phyloP scores from a whole-genome alignment of 2,888 invertebrate species.

The Caenorhabditis sp. region DNA sequence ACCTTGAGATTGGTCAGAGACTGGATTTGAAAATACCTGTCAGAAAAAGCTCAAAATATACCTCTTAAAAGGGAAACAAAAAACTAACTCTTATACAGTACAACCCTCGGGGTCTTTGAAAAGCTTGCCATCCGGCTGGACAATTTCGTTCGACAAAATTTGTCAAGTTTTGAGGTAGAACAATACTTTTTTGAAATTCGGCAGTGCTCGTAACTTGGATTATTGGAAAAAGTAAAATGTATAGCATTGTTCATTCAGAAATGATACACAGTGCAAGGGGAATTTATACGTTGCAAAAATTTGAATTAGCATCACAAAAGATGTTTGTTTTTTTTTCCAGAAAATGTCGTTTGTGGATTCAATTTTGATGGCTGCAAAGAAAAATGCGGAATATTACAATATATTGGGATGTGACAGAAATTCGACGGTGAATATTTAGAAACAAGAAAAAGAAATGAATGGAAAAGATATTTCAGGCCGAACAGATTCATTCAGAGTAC shows the following conservation, averaged over 20 bases:
- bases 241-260: neutral
- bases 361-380: conserved; percentile 22
- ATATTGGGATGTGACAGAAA: conserved; percentile 39
- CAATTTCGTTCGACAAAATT: neutral
- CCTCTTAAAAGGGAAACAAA: neutral
- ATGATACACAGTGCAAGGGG: too few relatives aligned
- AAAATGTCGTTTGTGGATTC: conserved; percentile 30
- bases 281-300: too few relatives aligned
- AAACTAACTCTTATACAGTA: neutral
- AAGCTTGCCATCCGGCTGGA: neutral
- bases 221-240: neutral
- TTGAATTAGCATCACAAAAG: neutral
- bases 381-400: conserved; percentile 38
- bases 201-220: neutral
- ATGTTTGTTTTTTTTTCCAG: neutral
- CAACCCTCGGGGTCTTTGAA: neutral
- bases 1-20: neutral
- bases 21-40: neutral
- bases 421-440: conserved; percentile 20
- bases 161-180: neutral
- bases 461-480: conserved; percentile 41
- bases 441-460: neutral
- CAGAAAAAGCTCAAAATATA: neutral
- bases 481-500: conserved; percentile 60
- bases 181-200: neutral